Evolutionary conservation across 2,888 invertebrate genomes (phyloP), one percentile per base, ranked within the genome.

Genomic region (Cecidostiba fungosa): DNA sequence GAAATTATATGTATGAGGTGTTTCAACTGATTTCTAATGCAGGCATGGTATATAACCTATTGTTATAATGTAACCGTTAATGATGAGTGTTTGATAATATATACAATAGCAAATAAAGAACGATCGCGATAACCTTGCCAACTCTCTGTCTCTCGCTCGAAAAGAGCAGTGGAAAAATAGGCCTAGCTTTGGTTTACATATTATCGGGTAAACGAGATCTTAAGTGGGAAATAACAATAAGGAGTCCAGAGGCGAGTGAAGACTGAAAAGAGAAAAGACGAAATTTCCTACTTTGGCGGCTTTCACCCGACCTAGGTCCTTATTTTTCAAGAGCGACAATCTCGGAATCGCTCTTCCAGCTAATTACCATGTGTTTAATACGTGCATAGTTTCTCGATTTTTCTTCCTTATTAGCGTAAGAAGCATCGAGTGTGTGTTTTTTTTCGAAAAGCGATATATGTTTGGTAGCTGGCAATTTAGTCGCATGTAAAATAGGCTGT

Each of bases 241-340:
- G 39, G 36, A 36, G 72, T 4, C 5, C 79, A 26, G n/a, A 43
- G 16, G n/a, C 36, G 19, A 50, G 50, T 50, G 54, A 36, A 36
- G n/a, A 59, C 43, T 10, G n/a, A 23, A 32, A 79, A 73, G 73
- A 81, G 72, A 81, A 81, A 73, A 81, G 43, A 29, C 62, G n/a
- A 81, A 70, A 79, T 79, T 69, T 66, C 29, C 78, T 79, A 79
- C 77, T 70, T 79, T 36, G 73, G 14, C 47, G 54, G 74, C 81
- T 82, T 82, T 82, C 81, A 47, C 81, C 16, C 43, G 26, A 54
- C 36, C 50, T 32, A 74, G 66, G 62, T 66, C 66, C 36, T 82
- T 47, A 73, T 73, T 29, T 81, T 54, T 73, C 23, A 73, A 36
- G 26, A 80, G 16, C 50, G 70, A 72, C 36, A 47, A 70, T 70